phyloP scores from a whole-genome alignment of 2,888 invertebrate species.

The Rhagophthalmus giganteus region DNA sequence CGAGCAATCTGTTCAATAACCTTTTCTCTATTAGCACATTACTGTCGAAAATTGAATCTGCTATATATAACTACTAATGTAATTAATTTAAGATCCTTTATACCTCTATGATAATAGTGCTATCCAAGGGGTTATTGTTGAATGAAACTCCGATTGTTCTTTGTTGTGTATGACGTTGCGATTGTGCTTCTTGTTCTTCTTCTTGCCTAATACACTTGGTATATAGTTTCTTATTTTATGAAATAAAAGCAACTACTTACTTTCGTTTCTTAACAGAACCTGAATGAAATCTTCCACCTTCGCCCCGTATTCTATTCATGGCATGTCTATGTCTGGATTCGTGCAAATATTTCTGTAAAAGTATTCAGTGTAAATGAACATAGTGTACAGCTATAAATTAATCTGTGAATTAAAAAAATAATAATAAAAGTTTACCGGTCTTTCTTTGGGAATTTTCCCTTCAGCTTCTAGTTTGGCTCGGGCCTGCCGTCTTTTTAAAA shows the following conservation, averaged over 20 bases:
- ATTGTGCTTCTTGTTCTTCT: slow-evolving; percentile 38
- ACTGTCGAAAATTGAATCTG: too few relatives aligned
- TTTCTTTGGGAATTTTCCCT: slow-evolving; percentile 94
- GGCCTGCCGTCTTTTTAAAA: slow-evolving; percentile 91
- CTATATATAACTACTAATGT: too few relatives aligned
- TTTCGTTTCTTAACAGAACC: slow-evolving; percentile 57
- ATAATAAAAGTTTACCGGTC: slow-evolving; percentile 67
- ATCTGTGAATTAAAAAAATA: neutral
- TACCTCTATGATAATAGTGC: slow-evolving; percentile 52
- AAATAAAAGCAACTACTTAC: slow-evolving; percentile 19
- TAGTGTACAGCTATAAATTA: too few relatives aligned
- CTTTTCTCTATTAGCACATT: too few relatives aligned
- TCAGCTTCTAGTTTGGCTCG: slow-evolving; percentile 92
- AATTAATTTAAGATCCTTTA: slow-evolving; percentile 19
- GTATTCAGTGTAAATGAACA: too few relatives aligned
- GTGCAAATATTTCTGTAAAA: slow-evolving; percentile 91
- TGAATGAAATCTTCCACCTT: slow-evolving; percentile 94
- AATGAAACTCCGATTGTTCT: slow-evolving; percentile 49
- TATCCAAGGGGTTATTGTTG: slow-evolving; percentile 48
- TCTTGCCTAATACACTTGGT: neutral
- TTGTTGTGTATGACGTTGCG: slow-evolving; percentile 44
- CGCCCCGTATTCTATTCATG: slow-evolving; percentile 95
- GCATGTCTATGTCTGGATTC: slow-evolving; percentile 96
- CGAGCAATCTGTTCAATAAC: too few relatives aligned
- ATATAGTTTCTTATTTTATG: slow-evolving; percentile 1